A percentile compares a stretch with the other conserved stretches of the same genome.
These are phyloP conservation scores for Phortica variegata DNA, from an alignment of 1,140 invertebrate species.

Conservation along the genomic window DNA sequence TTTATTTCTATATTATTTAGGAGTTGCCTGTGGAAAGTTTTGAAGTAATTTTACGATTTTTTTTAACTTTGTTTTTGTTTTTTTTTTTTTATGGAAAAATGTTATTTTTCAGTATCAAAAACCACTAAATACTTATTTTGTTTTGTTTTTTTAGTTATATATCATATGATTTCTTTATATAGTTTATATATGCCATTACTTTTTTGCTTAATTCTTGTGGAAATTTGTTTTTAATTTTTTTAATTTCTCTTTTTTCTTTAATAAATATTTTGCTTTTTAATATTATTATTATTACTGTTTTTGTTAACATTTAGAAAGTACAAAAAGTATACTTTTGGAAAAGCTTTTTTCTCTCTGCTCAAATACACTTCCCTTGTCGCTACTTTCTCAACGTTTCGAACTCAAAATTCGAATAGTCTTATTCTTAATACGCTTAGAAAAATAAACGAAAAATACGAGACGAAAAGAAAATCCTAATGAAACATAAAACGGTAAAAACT, in stretches of 20 bases:
- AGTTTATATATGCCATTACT: slow-evolving; percentile 20
- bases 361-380: too few species aligned
- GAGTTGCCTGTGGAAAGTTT: slow-evolving; percentile 14
- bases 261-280: slow-evolving; percentile 1
- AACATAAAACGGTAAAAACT: background rate
- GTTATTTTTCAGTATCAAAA: slow-evolving; percentile 21
- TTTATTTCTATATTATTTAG: slow-evolving; percentile 7
- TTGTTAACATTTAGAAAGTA: slow-evolving; percentile 39
- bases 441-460: slow-evolving; percentile 19
- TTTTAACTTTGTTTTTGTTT: background rate
- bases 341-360: slow-evolving; percentile 38
- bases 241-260: slow-evolving; percentile 1
- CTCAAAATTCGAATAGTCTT: too few species aligned
- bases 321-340: slow-evolving; percentile 51
- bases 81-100: slow-evolving; percentile 5
- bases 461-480: background rate
- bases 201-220: too few species aligned
- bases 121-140: slow-evolving; percentile 39
- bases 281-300: slow-evolving; percentile 7
- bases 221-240: too few species aligned
- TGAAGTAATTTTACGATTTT: background rate
- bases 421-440: slow-evolving; percentile 14
- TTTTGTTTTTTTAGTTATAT: slow-evolving; percentile 15
- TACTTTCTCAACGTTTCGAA: too few species aligned
- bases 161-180: slow-evolving; percentile 6